Base-by-base conservation (phyloP, 2,113 vertebrate genomes). In the Pygoscelis antarcticus region DNA sequence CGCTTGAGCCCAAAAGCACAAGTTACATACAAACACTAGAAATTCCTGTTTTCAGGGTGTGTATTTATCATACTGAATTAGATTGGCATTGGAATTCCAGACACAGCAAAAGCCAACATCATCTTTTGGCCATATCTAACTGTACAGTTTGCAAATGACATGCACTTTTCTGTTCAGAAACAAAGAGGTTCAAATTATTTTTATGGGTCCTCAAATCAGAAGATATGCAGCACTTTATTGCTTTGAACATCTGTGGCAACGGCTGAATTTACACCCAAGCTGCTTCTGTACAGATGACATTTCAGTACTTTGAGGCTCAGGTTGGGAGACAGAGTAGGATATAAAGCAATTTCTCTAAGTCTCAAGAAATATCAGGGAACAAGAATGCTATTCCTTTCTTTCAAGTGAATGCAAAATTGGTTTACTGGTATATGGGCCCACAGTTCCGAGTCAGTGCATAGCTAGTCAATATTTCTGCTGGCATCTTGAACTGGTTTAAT, bases 391-490 rank as follows among this genome's bases (percentile, higher is more conserved):
- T 82, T 96, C 49, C 46, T 79, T 95, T 82, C 92, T 95, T 96
- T 92, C 57, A 88, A 95, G 85, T 42, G 85, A 98, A 93, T 32
- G 80, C 54, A 91, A 91, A 93, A 97, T 44, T 87, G 77, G 71
- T 90, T 95, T 96, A 92, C 81, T 93, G 86, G 80, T 91, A 82
- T 62, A 26, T 23, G 68, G 92, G 95, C 96, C 97, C 95, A 84
- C 47, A 94, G 82, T 76, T 93, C 94, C 32, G 15, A 96, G 95
- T 95, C 96, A 96, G 95, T 98, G 98, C 98, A 98, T 98, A 98
- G 98, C 97, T 97, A 97, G 89, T 97, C 92, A 96, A 36, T 97
- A 96, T 95, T 97, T 95, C 93, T 98, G 97, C 96, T 96, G 95
- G 97, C 97, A 97, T 97, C 90, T 96, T 98, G 94, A 97, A 96